phyloP scores from a whole-genome alignment of 2,888 invertebrate species.

The Spialia ferax region DNA sequence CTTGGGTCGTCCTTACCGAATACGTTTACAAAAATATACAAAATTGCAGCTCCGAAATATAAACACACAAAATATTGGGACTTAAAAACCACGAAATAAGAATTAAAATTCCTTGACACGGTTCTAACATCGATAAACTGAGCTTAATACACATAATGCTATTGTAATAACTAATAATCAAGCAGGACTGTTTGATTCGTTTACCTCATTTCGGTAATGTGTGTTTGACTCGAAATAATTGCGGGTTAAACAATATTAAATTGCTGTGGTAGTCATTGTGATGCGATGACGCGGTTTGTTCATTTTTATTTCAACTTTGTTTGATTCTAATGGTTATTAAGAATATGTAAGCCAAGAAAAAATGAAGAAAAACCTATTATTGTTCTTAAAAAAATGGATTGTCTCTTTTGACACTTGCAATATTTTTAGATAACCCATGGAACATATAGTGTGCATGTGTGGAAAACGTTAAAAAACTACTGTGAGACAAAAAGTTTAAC shows the following conservation, averaged over 20 bases:
- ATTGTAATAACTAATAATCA: conserved; percentile 71
- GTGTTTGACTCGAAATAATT: conserved; percentile 55
- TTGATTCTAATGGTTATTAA: conserved; percentile 19
- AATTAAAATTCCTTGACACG: conserved; percentile 16
- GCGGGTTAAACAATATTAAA: conserved; percentile 47
- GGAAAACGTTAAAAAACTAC: conserved; percentile 27
- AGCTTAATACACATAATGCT: conserved; percentile 60
- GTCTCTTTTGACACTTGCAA: no score
- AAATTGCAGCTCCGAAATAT: conserved; percentile 17
- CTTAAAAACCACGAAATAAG: neutral
- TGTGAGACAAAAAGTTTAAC: conserved; percentile 34
- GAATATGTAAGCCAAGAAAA: conserved; percentile 7
- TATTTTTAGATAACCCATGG: conserved; percentile 4
- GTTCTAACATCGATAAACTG: conserved; percentile 40
- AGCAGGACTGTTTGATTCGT: conserved; percentile 66
- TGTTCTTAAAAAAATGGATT: no score
- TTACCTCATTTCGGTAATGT: conserved; percentile 64
- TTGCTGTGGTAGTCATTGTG: conserved; percentile 58
- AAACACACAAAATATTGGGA: conserved; percentile 8
- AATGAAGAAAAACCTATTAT: no score
- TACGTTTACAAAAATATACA: conserved; percentile 44
- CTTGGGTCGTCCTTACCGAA: conserved; percentile 55
- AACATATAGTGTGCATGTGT: conserved; percentile 12
- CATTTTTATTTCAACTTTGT: conserved; percentile 32
- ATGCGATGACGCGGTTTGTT: conserved; percentile 42